Conservation (phyloP, 2,888 invertebrate species). For the Orchesellides sinensis region DNA sequence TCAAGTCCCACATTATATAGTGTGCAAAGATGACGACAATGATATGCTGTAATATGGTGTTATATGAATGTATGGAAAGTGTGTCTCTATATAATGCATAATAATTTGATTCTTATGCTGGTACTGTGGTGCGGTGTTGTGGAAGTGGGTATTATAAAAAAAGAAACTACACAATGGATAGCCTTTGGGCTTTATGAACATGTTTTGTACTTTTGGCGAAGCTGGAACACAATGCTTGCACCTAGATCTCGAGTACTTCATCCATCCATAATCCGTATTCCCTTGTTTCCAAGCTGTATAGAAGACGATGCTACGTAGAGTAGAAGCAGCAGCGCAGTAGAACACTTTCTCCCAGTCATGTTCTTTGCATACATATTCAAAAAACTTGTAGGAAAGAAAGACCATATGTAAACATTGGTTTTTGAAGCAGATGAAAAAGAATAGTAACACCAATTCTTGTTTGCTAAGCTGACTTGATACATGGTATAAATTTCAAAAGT, state of each 20-base stretch:
- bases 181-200: constrained; percentile 37
- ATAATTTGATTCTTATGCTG: no score
- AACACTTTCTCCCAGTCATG: neutral
- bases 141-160: neutral
- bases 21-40: constrained; percentile 28
- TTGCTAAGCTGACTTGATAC: constrained; percentile 16
- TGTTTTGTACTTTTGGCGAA: constrained; percentile 20
- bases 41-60: neutral
- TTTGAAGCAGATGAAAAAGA: constrained; percentile 27
- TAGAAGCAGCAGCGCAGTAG: neutral
- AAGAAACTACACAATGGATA: constrained; percentile 10
- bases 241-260: constrained; percentile 15
- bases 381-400: constrained; percentile 8
- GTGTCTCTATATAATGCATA: neutral
- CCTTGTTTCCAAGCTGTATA: constrained; percentile 11
- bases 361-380: constrained; percentile 1
- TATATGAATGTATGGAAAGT: neutral
- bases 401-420: constrained; percentile 32
- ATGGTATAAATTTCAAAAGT: constrained; percentile 16
- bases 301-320: neutral
- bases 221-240: neutral
- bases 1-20: constrained; percentile 35
- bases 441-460: constrained; percentile 11
- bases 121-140: neutral
- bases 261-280: constrained; percentile 35